Base-by-base conservation (phyloP, 23 tunicate genomes). In the Diplosoma virens region DNA sequence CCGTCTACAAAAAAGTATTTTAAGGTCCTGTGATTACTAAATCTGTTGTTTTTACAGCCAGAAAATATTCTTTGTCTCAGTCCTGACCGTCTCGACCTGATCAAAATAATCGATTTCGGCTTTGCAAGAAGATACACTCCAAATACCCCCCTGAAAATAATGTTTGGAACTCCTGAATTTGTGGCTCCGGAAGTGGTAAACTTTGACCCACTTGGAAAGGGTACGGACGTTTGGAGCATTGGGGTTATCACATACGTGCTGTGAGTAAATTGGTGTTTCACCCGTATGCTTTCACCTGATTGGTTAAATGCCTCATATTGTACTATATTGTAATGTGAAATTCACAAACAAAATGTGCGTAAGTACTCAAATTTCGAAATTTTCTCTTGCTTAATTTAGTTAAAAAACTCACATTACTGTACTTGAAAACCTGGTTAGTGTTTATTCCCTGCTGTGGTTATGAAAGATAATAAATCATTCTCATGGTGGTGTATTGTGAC, bases 91-190 rank as follows among this genome's bases (percentile, higher is more conserved):
- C 47, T 92, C 34, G 92, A 92, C 67, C 48, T 59, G 30, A 75
- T 92, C 54, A 92, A 92, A 61, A 92, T 92, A 23, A 85, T 92
- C 30, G 97, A 92, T 72, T 92, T 92, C 58, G 97, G 97, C 14
- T 85, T 92, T 32, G 97, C 97, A 3, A 46, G 97, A 0, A 46
- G 72, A 7, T 92, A 92, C 82, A 64, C 73, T 66, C 87, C 92
- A 2, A 71, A 77, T 76, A 80, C 78, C n/a, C 97, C 90, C n/a
- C 81, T 92, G 25, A 92, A 81, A 70, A 97, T 88, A 18, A 94
- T 94, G 99, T 88, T 87, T 47, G 99, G 99, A 3, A 94, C 99
- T 34, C 99, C 99, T 5, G 99, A 94, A 60, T 94, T 94, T 74
- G 99, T 94, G 21, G 99, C 99, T 3, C 99, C 99, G 11, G 99